A percentile compares a stretch with the other conserved stretches of the same genome.
Conservation (phyloP, 2,113 vertebrate genomes). For the Engystomops pustulosus region DNA sequence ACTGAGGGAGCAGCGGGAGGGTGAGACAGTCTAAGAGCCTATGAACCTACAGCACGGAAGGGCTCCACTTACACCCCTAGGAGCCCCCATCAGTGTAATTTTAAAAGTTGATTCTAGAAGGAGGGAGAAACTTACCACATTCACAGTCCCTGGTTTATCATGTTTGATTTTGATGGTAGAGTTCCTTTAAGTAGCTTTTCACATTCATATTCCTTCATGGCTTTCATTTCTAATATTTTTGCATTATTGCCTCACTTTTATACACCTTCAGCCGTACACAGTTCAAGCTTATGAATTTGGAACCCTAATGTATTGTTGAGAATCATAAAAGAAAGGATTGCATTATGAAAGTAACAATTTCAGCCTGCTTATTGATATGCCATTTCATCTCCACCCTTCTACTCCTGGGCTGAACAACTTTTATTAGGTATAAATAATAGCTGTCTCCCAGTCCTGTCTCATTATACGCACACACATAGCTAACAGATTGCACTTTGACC, state of each 20-base stretch:
- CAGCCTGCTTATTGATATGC: constrained; percentile 37
- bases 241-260: constrained; percentile 3
- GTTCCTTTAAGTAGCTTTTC: not conserved
- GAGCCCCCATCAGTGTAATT: too few species aligned
- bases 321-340: constrained; percentile 30
- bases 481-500: constrained; percentile 49
- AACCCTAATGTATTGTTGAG: constrained; percentile 27
- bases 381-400: constrained; percentile 34
- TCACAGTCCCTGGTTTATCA: too few species aligned
- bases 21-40: too few species aligned
- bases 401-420: constrained; percentile 32
- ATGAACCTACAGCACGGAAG: too few species aligned
- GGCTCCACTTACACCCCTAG: too few species aligned
- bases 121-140: too few species aligned
- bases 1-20: too few species aligned
- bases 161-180: too few species aligned
- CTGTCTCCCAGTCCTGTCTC: constrained; percentile 42
- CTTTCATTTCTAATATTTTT: constrained; percentile 18
- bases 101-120: too few species aligned
- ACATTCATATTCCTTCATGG: not conserved
- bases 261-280: not conserved
- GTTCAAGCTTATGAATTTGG: constrained; percentile 10
- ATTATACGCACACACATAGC: constrained; percentile 34
- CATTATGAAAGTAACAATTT: constrained; percentile 41
- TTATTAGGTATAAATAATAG: constrained; percentile 46